A percentile compares a stretch with the other conserved stretches of the same genome.
phyloP scores from a whole-genome alignment of 1,140 invertebrate species.

The Drosophila eugracilis region DNA sequence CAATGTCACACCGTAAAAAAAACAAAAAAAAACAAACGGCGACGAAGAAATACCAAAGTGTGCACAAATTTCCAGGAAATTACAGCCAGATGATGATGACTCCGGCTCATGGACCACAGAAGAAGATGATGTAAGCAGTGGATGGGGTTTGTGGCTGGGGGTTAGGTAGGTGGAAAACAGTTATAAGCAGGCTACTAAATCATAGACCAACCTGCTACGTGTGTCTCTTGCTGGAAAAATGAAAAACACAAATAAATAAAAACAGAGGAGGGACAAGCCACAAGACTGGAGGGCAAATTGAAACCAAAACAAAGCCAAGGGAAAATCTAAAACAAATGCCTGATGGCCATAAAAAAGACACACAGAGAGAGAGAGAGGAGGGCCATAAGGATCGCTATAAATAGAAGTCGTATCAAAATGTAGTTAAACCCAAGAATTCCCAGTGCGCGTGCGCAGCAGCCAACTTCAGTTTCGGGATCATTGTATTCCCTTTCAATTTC shows the following conservation, averaged over 20 bases:
- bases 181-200: slow-evolving; percentile 81
- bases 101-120: slow-evolving; percentile 58
- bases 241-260: slow-evolving; percentile 68
- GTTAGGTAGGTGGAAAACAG: slow-evolving; percentile 46
- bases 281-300: slow-evolving; percentile 65
- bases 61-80: slow-evolving; percentile 84
- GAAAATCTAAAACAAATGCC: slow-evolving; percentile 65
- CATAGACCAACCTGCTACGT: slow-evolving; percentile 81
- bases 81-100: slow-evolving; percentile 62
- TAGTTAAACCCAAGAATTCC: slow-evolving; percentile 57
- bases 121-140: slow-evolving; percentile 49
- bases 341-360: slow-evolving; percentile 68
- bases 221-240: slow-evolving; percentile 58
- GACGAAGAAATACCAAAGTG: slow-evolving; percentile 81
- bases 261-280: slow-evolving; percentile 41
- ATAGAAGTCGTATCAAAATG: slow-evolving; percentile 70
- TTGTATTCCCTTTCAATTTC: slow-evolving; percentile 16
- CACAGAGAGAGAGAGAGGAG: background rate
- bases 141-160: too few species aligned
- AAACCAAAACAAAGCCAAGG: slow-evolving; percentile 67
- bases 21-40: slow-evolving; percentile 66
- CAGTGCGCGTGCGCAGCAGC: slow-evolving; percentile 42
- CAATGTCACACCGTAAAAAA: slow-evolving; percentile 82
- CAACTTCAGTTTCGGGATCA: slow-evolving; percentile 10
- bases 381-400: slow-evolving; percentile 43